phyloP scores from a whole-genome alignment of 2,113 vertebrate species.

The Thermophis baileyi region DNA sequence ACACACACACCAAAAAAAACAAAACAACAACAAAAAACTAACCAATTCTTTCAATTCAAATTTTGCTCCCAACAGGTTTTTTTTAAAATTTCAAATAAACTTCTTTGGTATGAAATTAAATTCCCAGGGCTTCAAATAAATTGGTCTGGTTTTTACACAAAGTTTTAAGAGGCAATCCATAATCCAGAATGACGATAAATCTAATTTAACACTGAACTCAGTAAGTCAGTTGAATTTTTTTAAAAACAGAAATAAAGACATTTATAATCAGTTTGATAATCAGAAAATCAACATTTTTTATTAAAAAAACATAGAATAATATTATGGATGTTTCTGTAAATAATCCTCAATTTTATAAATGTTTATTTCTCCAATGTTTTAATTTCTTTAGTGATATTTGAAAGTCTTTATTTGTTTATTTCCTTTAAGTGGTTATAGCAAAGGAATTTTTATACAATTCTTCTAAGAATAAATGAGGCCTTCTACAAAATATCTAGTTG shows the following conservation, averaged over 20 bases:
- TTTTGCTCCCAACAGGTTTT: background rate
- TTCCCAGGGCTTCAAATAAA: background rate
- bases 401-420: conserved; percentile 2
- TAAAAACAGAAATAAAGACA: background rate
- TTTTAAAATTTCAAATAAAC: background rate
- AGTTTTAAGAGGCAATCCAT: background rate
- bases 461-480: background rate
- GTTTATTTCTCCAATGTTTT: background rate
- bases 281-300: background rate
- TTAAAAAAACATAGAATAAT: background rate
- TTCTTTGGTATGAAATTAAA: background rate
- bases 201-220: background rate
- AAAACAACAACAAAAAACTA: background rate
- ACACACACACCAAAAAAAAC: background rate
- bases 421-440: background rate
- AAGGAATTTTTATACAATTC: background rate
- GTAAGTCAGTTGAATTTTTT: background rate
- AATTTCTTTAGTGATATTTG: background rate
- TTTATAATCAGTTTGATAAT: background rate
- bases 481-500: background rate
- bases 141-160: conserved; percentile 12
- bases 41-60: background rate
- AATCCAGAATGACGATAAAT: conserved; percentile 27
- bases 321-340: background rate
- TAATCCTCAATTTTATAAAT: background rate